Evolutionary conservation across 2,113 vertebrate genomes (phyloP), one percentile per base, ranked within the genome.

Genomic region (Chaetodon trifascialis): DNA sequence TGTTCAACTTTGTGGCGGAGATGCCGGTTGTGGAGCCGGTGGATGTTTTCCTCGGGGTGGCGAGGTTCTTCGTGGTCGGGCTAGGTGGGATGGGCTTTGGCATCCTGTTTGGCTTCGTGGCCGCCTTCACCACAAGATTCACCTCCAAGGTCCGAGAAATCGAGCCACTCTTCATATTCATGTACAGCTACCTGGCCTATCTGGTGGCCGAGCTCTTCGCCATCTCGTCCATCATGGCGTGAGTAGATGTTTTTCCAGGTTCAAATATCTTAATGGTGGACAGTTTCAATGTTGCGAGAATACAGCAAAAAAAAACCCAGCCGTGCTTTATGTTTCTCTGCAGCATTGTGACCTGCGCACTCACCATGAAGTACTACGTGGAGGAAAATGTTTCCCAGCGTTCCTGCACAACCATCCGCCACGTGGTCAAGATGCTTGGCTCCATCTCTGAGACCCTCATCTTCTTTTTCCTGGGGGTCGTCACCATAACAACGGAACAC

Each of bases 171-270:
- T 98, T 99, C 90, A 97, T 99, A 91, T 99, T 99, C 95, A 96
- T 99, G 94, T 99, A 96, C 95, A 98, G 98, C 92, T 99, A 99
- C 84, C 92, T 99, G 92, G 97, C 97, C 77, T 99, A 99, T 80
- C 95, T 99, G 87, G 96, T 98, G 77, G 97, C 98, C 0, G 98
- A 99, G 94, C 96, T 99, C 92, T 97, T 99, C 64, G 93, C 97
- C 77, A 95, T 99, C 86, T 99, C 98, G 0, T 98, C 98, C 89
- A 99, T 99, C 94, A 98, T 99, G 97, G 97, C 98, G 98, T 99
- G 94, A 99, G 98, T 99, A 90, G 34, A 63, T 12, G 23, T 47
- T 17, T 8, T 52, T 49, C 4, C 21, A 8, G 2, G 7, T 38
- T 0, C 1, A 42, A 12, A 21, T 5, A 30, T 42, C 23, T 47